Base-by-base conservation (phyloP, 2,888 invertebrate species). In the Lycia hirtaria region DNA sequence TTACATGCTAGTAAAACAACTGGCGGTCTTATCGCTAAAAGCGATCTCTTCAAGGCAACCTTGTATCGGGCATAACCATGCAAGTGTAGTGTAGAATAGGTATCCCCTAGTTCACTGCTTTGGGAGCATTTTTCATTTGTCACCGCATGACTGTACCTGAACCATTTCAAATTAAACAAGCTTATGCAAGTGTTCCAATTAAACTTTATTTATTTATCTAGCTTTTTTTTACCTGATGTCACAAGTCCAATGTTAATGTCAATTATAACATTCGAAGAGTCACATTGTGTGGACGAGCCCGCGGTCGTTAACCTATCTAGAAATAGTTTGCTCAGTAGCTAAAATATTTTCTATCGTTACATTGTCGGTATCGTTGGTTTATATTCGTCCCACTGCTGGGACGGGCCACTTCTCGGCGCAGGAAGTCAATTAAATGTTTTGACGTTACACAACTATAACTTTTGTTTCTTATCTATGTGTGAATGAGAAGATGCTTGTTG, bases 291-390 rank as follows among this genome's bases (percentile, higher is more conserved):
- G 47, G 41, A 45, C 47, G 49, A 28, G 55, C 37, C 45, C 30
- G 20, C 60, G 69, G 67, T 66, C 68, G 60, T 68, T 69, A 60
- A 69, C 65, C 67, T 52, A 52, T 47, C 66, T 62, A 57, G 47
- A 69, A 69, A 69, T 69, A 69, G 69, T 53, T 48, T 62, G 49
- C 55, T 19, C 58, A 53, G 59, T 63, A 50, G 61, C 58, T 59
- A 61, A 59, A 59, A 62, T 64, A 52, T 61, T 58, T 57, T 52
- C 56, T 55, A 55, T 54, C 47, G 56, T 48, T 40, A 40, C 28
- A 47, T 30, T 43, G 52, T 52, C 28, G 38, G 56, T 52, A 47
- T n/a, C 52, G 51, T 37, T 22, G 19, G 47, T 47, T 53, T 58
- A 58, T 53, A 58, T 53, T 43, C 48, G 43, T 51, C 52, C 41